Evolutionary conservation across 2,113 vertebrate genomes (phyloP).

Genomic region (Smithornis capensis): DNA sequence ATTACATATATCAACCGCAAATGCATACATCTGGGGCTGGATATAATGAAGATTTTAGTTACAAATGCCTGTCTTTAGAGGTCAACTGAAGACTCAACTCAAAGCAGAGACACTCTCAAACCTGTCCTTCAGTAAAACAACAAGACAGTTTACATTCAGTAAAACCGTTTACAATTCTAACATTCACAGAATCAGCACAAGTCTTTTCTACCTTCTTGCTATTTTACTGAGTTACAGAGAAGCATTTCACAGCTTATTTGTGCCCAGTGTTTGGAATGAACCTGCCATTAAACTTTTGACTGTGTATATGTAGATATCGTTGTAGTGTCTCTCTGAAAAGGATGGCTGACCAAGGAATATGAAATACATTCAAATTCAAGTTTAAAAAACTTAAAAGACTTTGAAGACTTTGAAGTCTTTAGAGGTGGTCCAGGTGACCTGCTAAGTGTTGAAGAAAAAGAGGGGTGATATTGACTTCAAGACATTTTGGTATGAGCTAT

Average conservation of each 20-base stretch:
- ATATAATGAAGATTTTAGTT: not conserved
- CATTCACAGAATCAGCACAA: not conserved
- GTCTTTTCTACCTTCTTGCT: not conserved
- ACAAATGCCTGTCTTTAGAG: not conserved
- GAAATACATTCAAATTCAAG: not conserved
- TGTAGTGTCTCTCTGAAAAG: not conserved
- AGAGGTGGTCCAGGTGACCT: not conserved
- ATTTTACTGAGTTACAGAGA: not conserved
- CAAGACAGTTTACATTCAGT: not conserved
- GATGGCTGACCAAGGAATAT: not conserved
- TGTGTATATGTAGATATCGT: too few relatives aligned
- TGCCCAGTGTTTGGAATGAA: not conserved
- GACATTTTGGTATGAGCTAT: not conserved
- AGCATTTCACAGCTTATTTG: not conserved
- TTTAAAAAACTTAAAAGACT: not conserved
- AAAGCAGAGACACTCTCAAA: not conserved
- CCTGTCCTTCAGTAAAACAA: not conserved
- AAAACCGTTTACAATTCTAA: not conserved
- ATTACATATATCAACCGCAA: not conserved
- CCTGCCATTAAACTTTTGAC: not conserved
- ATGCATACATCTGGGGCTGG: not conserved
- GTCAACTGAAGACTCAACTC: not conserved
- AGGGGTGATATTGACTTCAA: not conserved
- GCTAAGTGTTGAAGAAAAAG: not conserved
- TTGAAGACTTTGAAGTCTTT: not conserved